Conservation (phyloP, 2,888 invertebrate genomes). For the Glyphotaelius pellucidus region DNA sequence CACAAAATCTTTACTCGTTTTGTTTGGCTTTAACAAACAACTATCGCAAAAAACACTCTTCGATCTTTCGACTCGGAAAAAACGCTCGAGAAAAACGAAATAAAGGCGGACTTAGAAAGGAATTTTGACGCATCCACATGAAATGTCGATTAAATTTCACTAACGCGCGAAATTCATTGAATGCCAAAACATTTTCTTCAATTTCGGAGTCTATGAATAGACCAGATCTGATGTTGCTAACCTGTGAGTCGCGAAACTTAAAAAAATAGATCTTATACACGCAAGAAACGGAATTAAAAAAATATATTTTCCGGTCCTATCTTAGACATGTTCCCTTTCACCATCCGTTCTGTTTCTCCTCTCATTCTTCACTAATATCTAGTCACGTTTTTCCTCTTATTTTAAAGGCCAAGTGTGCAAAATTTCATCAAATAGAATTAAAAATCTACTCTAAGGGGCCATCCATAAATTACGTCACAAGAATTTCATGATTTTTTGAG, state of each 20-base stretch:
- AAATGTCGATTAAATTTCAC: neutral
- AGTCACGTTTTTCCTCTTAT: too few relatives aligned
- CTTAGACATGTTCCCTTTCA: too few relatives aligned
- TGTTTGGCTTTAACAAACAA: neutral
- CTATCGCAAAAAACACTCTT: neutral
- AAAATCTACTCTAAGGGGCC: too few relatives aligned
- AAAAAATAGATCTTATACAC: neutral
- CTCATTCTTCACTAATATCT: too few relatives aligned
- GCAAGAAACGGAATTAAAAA: too few relatives aligned
- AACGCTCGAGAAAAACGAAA: neutral
- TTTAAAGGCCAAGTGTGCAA: too few relatives aligned
- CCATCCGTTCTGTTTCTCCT: too few relatives aligned
- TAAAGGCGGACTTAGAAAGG: neutral
- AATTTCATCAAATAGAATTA: too few relatives aligned
- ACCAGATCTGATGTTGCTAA: neutral
- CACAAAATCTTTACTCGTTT: neutral
- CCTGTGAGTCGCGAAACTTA: neutral
- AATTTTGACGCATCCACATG: neutral
- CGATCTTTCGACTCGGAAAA: neutral
- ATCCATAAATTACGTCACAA: too few relatives aligned
- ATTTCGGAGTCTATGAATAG: neutral
- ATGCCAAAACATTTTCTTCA: neutral
- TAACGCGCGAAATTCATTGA: neutral
- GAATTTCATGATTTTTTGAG: too few relatives aligned
- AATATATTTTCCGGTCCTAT: too few relatives aligned